These are phyloP conservation scores for Alectoris magna DNA, from an alignment of 2,797 vertebrate species.

Conservation along the genomic window DNA sequence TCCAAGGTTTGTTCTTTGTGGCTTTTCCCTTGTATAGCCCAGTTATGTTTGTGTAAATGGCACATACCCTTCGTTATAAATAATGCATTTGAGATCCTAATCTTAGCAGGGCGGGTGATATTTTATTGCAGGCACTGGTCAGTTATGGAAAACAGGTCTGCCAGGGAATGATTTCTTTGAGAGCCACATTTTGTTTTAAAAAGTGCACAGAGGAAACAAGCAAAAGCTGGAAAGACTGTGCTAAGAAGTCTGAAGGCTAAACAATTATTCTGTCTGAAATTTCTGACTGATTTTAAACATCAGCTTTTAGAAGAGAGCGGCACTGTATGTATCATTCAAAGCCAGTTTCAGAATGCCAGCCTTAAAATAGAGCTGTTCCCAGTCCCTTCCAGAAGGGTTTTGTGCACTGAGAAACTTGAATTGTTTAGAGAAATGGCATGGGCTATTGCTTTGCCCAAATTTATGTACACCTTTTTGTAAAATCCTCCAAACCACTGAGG, in stretches of 20 bases:
- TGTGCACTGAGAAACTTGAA: neutral
- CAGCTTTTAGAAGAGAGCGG: conserved; percentile 29
- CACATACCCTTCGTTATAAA: neutral
- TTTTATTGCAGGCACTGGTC: conserved; percentile 9
- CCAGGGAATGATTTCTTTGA: neutral
- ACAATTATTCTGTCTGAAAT: conserved; percentile 17
- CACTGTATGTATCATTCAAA: neutral
- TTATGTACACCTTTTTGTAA: neutral
- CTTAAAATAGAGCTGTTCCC: conserved; percentile 16
- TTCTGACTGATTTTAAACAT: conserved; percentile 31
- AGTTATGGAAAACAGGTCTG: neutral
- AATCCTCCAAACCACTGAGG: neutral
- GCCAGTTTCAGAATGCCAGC: neutral
- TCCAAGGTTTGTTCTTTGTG: neutral
- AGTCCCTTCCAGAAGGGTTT: neutral
- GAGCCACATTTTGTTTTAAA: neutral
- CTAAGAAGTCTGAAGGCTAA: conserved; percentile 17
- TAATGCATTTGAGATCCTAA: neutral
- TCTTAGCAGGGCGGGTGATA: neutral
- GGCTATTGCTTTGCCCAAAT: conserved; percentile 12
- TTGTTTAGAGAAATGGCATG: neutral
- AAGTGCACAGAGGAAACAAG: neutral
- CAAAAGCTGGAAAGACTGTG: neutral
- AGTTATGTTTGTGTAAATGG: neutral
- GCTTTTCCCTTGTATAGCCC: neutral